Base-by-base conservation (phyloP, 2,888 invertebrate genomes). In the Hypsopygia costalis region DNA sequence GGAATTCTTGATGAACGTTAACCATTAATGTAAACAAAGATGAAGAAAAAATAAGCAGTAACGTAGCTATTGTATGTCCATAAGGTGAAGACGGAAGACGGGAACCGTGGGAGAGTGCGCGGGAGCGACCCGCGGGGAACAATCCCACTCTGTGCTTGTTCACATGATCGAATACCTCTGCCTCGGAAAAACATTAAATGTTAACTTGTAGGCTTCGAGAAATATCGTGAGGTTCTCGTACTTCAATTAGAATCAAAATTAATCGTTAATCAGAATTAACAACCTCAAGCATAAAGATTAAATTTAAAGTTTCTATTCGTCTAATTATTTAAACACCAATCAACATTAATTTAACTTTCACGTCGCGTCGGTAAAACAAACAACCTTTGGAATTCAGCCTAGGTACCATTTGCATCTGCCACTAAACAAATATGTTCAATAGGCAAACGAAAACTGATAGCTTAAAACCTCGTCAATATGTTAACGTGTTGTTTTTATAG, bases 41-140 rank as follows among this genome's bases (percentile, higher is more conserved):
- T 64, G 62, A 50, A 58, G 56, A 79, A 81, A 85, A 87, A 86
- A 76, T 66, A 57, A 62, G 66, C 71, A 71, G 74, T 75, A 78
- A 74, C 62, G 69, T 69, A 62, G 71, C 79, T 68, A 83, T 85
- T 86, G 83, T 85, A 51, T 62, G 70, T 68, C 68, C 74, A 62
- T 62, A 67, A 70, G 63, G 67, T 63, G 69, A 67, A 75, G 77
- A 71, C 76, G 78, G 81, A 76, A 80, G 80, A 70, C 69, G 61
- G 55, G 62, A 60, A 60, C 58, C 82, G 86, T 85, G 87, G 79
- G 86, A 82, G 73, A 56, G 53, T 55, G 62, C 62, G 61, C 69
- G 61, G 66, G 66, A 65, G 44, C 49, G 69, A 68, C 70, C 74
- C 72, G 43, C 76, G 77, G 82, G 81, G 81, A 82, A 86, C 50